Conservation (phyloP, 2,888 invertebrate species). For the Drosophila affinis region DNA sequence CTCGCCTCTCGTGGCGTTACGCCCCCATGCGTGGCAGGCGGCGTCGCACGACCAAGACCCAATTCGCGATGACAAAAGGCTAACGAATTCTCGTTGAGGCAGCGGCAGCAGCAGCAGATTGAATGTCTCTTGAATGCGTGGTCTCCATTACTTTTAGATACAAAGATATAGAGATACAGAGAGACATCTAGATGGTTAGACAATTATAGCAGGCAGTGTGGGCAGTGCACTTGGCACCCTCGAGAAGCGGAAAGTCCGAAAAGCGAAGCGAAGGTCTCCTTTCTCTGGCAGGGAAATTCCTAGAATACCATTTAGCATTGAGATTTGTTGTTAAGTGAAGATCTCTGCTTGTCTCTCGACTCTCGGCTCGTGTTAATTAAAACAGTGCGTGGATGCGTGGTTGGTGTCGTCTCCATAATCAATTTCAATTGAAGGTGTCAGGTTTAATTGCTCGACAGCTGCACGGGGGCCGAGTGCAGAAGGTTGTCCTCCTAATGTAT, state of each 20-base stretch:
- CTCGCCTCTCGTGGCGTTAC: slow-evolving; percentile 20
- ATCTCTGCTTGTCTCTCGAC: slow-evolving; percentile 19
- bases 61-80: slow-evolving; percentile 71
- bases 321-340: slow-evolving; percentile 33
- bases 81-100: slow-evolving; percentile 49
- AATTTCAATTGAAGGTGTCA: slow-evolving; percentile 77
- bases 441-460: slow-evolving; percentile 37
- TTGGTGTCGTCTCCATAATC: slow-evolving; percentile 54
- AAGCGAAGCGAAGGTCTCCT: slow-evolving; percentile 33
- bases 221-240: slow-evolving; percentile 41
- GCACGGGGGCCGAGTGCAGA: slow-evolving; percentile 22
- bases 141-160: slow-evolving; percentile 52
- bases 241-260: slow-evolving; percentile 41
- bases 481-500: slow-evolving; percentile 29
- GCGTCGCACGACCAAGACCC: slow-evolving; percentile 68
- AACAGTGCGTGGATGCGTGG: slow-evolving; percentile 38
- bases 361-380: slow-evolving; percentile 33
- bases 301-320: slow-evolving; percentile 35
- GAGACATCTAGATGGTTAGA: slow-evolving; percentile 29
- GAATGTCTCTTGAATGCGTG: slow-evolving; percentile 53
- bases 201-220: slow-evolving; percentile 22
- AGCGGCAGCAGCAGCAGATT: slow-evolving; percentile 51
- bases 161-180: slow-evolving; percentile 10
- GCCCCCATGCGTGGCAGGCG: slow-evolving; percentile 63
- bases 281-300: slow-evolving; percentile 35